These are phyloP conservation scores for Galerucella nymphaeae DNA, from an alignment of 2,888 invertebrate genomes.

Conservation along the genomic window DNA sequence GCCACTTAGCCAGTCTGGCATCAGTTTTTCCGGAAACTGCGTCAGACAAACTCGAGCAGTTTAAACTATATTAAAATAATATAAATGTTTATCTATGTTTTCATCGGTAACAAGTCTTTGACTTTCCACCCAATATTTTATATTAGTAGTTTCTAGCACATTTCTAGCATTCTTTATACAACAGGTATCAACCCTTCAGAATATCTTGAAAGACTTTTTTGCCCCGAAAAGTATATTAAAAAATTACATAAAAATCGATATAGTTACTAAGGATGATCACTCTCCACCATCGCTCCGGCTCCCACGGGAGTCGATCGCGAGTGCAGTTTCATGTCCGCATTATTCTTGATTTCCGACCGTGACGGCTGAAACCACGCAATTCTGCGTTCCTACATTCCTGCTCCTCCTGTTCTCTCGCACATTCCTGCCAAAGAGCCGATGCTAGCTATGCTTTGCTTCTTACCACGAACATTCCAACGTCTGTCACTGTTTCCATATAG, in stretches of 20 bases:
- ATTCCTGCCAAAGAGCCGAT: neutral
- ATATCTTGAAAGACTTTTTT: neutral
- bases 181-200: neutral
- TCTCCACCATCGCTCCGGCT: slow-evolving; percentile 61
- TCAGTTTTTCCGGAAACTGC: too few relatives aligned
- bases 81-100: too few relatives aligned
- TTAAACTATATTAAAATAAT: too few relatives aligned
- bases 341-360: slow-evolving; percentile 73
- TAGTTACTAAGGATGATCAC: slow-evolving; percentile 43
- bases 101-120: too few relatives aligned
- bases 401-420: slow-evolving; percentile 16
- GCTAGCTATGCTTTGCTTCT: neutral
- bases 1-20: too few relatives aligned
- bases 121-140: too few relatives aligned
- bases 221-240: slow-evolving; percentile 5
- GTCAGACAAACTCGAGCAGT: too few relatives aligned
- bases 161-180: neutral
- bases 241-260: slow-evolving; percentile 25
- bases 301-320: slow-evolving; percentile 66
- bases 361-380: slow-evolving; percentile 57
- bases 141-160: too few relatives aligned
- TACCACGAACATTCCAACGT: slow-evolving; percentile 5
- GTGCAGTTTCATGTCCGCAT: slow-evolving; percentile 75
- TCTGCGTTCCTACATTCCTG: slow-evolving; percentile 35
- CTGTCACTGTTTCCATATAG: neutral